Conservation (phyloP, 2,888 invertebrate genomes). For the Caenorhabditis zanzibari region DNA sequence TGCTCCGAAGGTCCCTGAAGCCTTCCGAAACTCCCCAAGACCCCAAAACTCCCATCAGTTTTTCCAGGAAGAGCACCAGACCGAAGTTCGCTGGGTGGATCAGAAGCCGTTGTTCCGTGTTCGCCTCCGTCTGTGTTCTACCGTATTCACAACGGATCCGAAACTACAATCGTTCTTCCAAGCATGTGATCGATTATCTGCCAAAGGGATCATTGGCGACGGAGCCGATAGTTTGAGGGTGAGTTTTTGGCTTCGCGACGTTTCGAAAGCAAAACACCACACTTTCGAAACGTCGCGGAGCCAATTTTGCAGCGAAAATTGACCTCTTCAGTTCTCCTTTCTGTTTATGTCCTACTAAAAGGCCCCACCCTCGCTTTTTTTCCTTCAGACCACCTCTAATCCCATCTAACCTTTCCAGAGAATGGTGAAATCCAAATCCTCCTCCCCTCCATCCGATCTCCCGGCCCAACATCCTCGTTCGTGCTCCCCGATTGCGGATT, state of each 20-base stretch:
- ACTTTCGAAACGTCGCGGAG: too few species aligned
- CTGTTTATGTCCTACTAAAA: neutral
- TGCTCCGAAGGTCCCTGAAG: too few species aligned
- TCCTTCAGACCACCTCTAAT: neutral
- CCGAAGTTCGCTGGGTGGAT: slow-evolving; percentile 96
- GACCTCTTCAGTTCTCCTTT: too few species aligned
- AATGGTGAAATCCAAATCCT: slow-evolving; percentile 58
- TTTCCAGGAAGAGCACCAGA: slow-evolving; percentile 87
- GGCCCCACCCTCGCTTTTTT: neutral
- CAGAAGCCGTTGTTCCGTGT: slow-evolving; percentile 92
- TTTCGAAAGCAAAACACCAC: too few species aligned
- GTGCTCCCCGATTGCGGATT: slow-evolving; percentile 62
- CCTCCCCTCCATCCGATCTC: slow-evolving; percentile 42
- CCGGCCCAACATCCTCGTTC: slow-evolving; percentile 39
- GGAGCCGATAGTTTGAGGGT: slow-evolving; percentile 72
- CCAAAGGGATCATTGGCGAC: slow-evolving; percentile 85
- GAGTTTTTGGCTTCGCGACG: too few species aligned
- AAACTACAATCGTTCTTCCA: slow-evolving; percentile 80
- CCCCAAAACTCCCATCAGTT: neutral
- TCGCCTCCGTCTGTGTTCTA: slow-evolving; percentile 91
- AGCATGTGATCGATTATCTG: slow-evolving; percentile 89
- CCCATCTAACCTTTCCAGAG: slow-evolving; percentile 41
- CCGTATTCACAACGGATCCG: slow-evolving; percentile 88
- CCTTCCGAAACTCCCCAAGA: neutral
- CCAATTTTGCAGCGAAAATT: too few species aligned